A percentile compares a stretch with the other conserved stretches of the same genome.
Conservation (phyloP, 2,797 vertebrate genomes). For the Alosa sapidissima region DNA sequence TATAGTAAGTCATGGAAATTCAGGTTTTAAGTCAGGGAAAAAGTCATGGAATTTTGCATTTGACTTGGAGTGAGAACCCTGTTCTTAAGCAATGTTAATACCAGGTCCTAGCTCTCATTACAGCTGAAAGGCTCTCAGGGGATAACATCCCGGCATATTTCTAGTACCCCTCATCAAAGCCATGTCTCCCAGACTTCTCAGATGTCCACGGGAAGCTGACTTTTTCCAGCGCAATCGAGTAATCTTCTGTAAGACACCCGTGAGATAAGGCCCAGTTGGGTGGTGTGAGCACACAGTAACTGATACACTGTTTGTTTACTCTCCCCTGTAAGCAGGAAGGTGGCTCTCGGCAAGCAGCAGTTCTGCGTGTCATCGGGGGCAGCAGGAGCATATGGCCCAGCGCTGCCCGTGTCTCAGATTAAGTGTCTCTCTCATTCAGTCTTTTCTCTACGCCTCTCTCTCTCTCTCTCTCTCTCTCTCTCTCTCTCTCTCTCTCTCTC, state of each 20-base stretch:
- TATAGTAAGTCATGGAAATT: no score
- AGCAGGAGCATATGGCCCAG: background rate
- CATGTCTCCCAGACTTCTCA: background rate
- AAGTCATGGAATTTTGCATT: no score
- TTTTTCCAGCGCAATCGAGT: background rate
- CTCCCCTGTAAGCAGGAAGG: background rate
- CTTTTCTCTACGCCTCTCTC: background rate
- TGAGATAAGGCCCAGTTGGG: background rate
- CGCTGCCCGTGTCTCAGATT: background rate
- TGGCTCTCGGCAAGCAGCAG: background rate
- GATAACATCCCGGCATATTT: background rate
- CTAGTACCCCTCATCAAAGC: background rate
- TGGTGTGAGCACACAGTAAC: constrained; percentile 30
- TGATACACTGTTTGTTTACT: constrained; percentile 30
- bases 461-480: background rate
- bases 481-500: background rate
- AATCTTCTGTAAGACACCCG: constrained; percentile 1
- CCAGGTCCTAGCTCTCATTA: background rate
- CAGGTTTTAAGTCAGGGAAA: no score
- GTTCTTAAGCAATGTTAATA: background rate
- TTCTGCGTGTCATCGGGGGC: background rate
- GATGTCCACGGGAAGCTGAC: background rate
- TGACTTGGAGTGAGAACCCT: no score
- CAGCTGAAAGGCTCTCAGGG: background rate
- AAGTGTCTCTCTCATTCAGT: background rate